These are phyloP conservation scores for Epirrita christyi DNA, from an alignment of 2,888 invertebrate genomes.

Conservation along the genomic window DNA sequence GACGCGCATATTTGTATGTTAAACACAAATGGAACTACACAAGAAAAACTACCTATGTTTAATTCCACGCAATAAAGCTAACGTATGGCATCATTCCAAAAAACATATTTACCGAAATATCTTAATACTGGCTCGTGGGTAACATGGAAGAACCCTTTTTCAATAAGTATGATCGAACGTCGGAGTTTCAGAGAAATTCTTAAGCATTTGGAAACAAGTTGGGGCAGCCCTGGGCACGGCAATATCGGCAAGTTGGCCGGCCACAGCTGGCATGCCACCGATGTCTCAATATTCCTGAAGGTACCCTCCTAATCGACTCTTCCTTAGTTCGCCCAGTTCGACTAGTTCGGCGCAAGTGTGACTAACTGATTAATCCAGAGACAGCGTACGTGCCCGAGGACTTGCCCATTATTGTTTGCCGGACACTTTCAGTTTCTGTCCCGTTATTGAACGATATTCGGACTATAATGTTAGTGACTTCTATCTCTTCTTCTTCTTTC, in stretches of 20 bases:
- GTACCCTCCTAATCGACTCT: conserved; percentile 83
- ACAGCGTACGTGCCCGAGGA: conserved; percentile 73
- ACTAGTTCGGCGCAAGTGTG: conserved; percentile 78
- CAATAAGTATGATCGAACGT: conserved; percentile 75
- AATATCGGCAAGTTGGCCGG: conserved; percentile 77
- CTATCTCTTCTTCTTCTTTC: too few species aligned
- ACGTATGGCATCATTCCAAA: conserved; percentile 59
- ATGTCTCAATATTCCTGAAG: conserved; percentile 84
- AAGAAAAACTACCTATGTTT: conserved; percentile 42
- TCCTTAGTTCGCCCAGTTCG: conserved; percentile 67
- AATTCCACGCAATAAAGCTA: conserved; percentile 54
- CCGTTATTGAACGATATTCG: conserved; percentile 79
- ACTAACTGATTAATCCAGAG: conserved; percentile 83
- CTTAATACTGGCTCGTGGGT: conserved; percentile 47
- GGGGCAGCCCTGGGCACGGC: conserved; percentile 67
- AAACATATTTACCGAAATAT: conserved; percentile 55
- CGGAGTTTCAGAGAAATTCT: conserved; percentile 74
- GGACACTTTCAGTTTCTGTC: conserved; percentile 68
- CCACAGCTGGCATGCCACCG: conserved; percentile 78
- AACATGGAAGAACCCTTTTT: conserved; percentile 58
- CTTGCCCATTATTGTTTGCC: conserved; percentile 73
- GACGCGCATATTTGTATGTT: conserved; percentile 34
- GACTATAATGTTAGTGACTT: conserved; percentile 68
- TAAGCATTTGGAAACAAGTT: conserved; percentile 80
- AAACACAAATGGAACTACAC: conserved; percentile 34